Base-by-base conservation (phyloP, 2,888 invertebrate genomes). In the Rhingia rostrata region DNA sequence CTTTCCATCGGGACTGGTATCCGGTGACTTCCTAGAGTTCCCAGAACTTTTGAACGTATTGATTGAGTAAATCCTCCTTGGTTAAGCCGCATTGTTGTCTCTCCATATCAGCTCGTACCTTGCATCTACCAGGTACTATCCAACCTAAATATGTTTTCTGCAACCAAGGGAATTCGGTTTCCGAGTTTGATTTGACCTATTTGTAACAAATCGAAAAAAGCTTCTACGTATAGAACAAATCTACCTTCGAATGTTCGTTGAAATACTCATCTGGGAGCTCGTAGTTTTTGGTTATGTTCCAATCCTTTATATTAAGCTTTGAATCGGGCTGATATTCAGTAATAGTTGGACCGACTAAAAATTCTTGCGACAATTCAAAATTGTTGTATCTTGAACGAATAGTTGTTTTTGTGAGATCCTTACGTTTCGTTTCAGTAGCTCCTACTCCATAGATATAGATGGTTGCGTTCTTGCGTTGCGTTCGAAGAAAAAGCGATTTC, bases 271-370 rank as follows among this genome's bases (percentile, higher is more conserved):
- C 80, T 6, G 80, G 80, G 6, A 86, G 63, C 10, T 84, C 56
- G 47, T 70, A 2, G n/a, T 74, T 70, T 7, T 45, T 35, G 7
- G 70, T 66, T 4, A 79, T 7, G 9, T 75, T 84, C 75, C 75
- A 79, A 51, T 43, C 35, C 45, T 32, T 6, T 2, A 72, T 43
- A 35, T 67, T 56, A 4, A 77, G 10, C 22, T 45, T 41, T 32
- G 49, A 9, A n/a, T 75, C 67, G 14, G 75, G 80, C 53, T 87
- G 86, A 22, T 87, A 86, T 0, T 41, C 64, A 51, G 86, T 78
- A n/a, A 87, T 87, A 14, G 84, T 12, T 60, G 7, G 86, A 54
- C n/a, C 4, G 10, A 64, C 37, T 10, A 64, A 37, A 32, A 64
- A 83, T 30, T 72, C 54, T 6, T 84, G 9, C 60, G 43, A 49